A percentile compares a stretch with the other conserved stretches of the same genome.
Evolutionary conservation across 2,797 vertebrate genomes (phyloP).

Genomic region (Phyllotis vaccarum): DNA sequence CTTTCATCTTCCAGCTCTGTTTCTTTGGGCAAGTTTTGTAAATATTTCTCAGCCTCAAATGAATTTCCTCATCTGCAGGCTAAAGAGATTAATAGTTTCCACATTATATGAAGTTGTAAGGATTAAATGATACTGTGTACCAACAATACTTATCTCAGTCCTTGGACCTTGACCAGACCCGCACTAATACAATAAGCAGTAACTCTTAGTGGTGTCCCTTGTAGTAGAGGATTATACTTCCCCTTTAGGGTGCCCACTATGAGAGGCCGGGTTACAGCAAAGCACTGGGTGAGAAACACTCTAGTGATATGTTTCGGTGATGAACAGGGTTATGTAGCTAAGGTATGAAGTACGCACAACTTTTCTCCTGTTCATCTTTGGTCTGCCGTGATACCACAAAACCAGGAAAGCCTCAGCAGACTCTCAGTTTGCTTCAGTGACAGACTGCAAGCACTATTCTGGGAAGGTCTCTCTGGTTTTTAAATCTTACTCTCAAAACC

Average conservation of each 20-base stretch:
- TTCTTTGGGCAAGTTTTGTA: neutral
- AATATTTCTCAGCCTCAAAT: slow-evolving; percentile 27
- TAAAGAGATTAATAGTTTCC: neutral
- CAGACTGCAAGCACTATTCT: neutral
- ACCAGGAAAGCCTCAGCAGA: neutral
- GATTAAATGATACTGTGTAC: neutral
- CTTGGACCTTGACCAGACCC: neutral
- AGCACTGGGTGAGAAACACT: neutral
- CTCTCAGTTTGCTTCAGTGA: neutral
- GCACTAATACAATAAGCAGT: neutral
- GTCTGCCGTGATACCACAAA: neutral
- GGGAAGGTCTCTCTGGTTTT: neutral
- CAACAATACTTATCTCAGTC: neutral
- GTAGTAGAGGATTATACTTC: neutral
- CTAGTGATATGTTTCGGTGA: neutral
- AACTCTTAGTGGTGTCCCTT: neutral
- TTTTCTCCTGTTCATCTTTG: neutral
- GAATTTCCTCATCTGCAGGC: neutral
- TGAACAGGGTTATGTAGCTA: neutral
- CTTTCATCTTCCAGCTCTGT: slow-evolving; percentile 45
- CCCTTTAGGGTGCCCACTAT: neutral
- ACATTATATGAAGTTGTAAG: neutral
- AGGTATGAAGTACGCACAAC: neutral
- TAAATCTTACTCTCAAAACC: slow-evolving; percentile 45
- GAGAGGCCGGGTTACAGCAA: neutral